Percentiles rank a stretch among this genome's conserved stretches.
phyloP scores from a whole-genome alignment of 1,140 invertebrate genomes.

The Battus philenor region DNA sequence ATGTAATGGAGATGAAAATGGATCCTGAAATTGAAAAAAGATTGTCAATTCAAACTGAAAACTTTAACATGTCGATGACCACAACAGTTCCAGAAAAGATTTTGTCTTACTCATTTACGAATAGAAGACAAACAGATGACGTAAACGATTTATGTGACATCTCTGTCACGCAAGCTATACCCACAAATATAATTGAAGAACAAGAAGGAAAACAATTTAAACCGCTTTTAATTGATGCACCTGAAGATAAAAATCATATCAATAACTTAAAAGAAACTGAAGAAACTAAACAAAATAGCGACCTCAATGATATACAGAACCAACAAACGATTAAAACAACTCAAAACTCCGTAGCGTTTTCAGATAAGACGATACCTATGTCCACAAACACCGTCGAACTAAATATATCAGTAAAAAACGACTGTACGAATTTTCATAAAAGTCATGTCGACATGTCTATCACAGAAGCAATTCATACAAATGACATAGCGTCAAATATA shows the following conservation, averaged over 20 bases:
- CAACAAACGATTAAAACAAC: too few relatives aligned
- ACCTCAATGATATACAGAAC: too few relatives aligned
- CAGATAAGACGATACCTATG: too few relatives aligned
- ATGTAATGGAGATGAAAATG: slow-evolving; percentile 16
- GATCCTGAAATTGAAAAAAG: not conserved
- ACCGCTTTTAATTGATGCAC: too few relatives aligned
- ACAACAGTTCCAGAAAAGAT: slow-evolving; percentile 10
- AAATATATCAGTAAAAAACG: too few relatives aligned
- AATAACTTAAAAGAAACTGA: too few relatives aligned
- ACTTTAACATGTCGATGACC: slow-evolving; percentile 18
- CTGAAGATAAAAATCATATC: too few relatives aligned
- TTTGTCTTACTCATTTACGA: not conserved
- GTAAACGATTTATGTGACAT: slow-evolving; percentile 24
- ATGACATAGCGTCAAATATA: too few relatives aligned
- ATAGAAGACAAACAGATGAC: slow-evolving; percentile 14
- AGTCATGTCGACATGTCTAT: slow-evolving; percentile 27
- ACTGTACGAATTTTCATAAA: too few relatives aligned
- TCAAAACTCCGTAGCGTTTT: too few relatives aligned
- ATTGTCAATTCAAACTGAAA: not conserved
- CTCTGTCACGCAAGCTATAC: slow-evolving; percentile 26
- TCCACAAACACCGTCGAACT: too few relatives aligned
- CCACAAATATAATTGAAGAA: slow-evolving; percentile 18
- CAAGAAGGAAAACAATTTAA: slow-evolving; percentile 20
- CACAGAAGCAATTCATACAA: slow-evolving; percentile 23
- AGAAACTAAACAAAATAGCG: too few relatives aligned